Base-by-base conservation (phyloP, 2,113 vertebrate species). In the Rhinolophus ferrumequinum region DNA sequence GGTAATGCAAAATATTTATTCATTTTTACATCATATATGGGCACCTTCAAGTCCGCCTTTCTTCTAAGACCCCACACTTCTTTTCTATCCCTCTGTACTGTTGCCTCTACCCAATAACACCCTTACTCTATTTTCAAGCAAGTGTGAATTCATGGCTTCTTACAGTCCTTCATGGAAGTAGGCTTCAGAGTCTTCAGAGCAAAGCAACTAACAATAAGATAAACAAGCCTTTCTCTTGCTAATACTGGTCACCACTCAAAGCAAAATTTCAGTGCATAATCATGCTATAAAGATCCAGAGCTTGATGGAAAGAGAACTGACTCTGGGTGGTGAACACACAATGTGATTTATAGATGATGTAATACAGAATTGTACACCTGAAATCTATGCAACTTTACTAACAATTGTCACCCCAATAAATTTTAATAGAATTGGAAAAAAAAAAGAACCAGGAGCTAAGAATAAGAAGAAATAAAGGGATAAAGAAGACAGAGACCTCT, bases 51-150 rank as follows among this genome's bases (percentile, higher is more conserved):
- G 7, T 60, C 54, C 9, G 7, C 11, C 12, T 82, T 70, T 76
- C 18, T 69, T 90, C 38, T 52, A 67, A 70, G 50, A 95, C 75
- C 18, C 24, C 18, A 77, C 26, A 41, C 18, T 72, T 72, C 30
- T 86, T 8, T 60, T 50, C 18, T 62, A 72, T 80, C 9, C 21
- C 24, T 94, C n/a, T 14, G 60, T 22, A 67, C 41, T 69, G 26
- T 44, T 50, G 8, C 44, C 7, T 11, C 5, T 14, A 75, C 19
- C 4, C 0, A 7, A 2, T 50, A 33, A 58, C 3, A 19, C 0
- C 2, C 44, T 47, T 9, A 12, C 15, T 77, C 58, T 24, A 4
- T n/a, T n/a, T 22, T 77, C 16, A 84, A 79, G 28, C 11, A n/a
- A 67, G 96, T 38, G 21, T 38, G 30, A 73, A 11, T 52, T 56